These are phyloP conservation scores for Oryzias woworae DNA, from an alignment of 2,113 vertebrate genomes.

Conservation along the genomic window DNA sequence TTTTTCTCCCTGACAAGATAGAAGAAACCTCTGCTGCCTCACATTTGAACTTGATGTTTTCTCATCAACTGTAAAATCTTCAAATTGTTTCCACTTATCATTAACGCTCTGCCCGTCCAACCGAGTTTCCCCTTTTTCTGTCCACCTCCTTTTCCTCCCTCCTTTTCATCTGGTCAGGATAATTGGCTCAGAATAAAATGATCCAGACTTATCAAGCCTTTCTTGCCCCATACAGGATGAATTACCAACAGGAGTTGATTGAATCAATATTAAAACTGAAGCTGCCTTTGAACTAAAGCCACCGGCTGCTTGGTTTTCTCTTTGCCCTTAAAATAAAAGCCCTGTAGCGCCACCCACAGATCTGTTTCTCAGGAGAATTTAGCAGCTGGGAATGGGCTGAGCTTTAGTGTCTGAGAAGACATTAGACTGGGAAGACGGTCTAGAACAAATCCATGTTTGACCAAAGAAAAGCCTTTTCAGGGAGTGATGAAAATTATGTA, in stretches of 20 bases:
- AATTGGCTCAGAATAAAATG: conserved; percentile 60
- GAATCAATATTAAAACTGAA: conserved; percentile 47
- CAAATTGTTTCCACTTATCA: conserved; percentile 4
- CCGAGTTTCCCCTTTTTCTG: neutral
- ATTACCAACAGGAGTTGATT: conserved; percentile 47
- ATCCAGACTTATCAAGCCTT: conserved; percentile 59
- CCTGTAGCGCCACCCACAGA: neutral
- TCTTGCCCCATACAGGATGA: conserved; percentile 53
- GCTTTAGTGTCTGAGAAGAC: conserved; percentile 17
- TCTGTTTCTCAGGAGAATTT: conserved; percentile 10
- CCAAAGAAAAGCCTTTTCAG: conserved; percentile 21
- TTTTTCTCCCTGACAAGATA: conserved; percentile 1
- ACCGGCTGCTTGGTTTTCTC: conserved; percentile 6
- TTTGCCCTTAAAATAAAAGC: conserved; percentile 7
- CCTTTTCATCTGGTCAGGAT: conserved; percentile 44
- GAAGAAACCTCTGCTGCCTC: neutral
- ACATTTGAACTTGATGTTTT: neutral
- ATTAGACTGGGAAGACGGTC: conserved; percentile 11
- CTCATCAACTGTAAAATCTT: neutral
- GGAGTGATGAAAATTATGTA: conserved; percentile 46
- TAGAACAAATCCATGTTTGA: conserved; percentile 19
- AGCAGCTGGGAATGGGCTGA: conserved; percentile 19
- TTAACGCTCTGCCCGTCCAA: conserved; percentile 19
- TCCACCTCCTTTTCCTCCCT: neutral
- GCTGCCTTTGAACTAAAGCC: conserved; percentile 21